Evolutionary conservation across 1,140 invertebrate genomes (phyloP).

Genomic region (Sycophila sp.): DNA sequence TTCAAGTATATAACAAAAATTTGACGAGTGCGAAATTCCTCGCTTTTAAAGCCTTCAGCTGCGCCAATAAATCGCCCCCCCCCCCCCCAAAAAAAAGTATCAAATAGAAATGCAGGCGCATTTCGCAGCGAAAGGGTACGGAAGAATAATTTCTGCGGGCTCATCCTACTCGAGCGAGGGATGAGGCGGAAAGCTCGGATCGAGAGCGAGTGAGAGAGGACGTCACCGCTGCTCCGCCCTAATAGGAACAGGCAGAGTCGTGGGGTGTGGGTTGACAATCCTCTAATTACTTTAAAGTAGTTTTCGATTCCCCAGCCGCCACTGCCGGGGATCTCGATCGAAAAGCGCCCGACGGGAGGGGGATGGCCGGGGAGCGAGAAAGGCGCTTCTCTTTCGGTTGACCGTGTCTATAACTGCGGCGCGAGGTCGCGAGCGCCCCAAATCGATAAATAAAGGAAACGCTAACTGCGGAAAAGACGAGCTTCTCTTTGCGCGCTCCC

Average conservation of each 20-base stretch:
- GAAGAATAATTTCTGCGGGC: constrained; percentile 41
- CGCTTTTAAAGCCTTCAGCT: no score
- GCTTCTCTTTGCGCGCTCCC: no score
- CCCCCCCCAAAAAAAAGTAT: no score
- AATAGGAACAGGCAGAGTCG: constrained; percentile 56
- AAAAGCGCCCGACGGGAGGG: constrained; percentile 10
- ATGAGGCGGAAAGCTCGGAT: no score
- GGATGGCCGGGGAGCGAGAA: not conserved
- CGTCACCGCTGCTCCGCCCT: no score
- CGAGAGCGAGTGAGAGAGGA: no score
- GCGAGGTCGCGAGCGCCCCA: constrained; percentile 2
- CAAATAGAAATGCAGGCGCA: constrained; percentile 1
- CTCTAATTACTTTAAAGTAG: constrained; percentile 66
- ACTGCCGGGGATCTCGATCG: constrained; percentile 38
- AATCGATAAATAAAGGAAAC: constrained; percentile 12
- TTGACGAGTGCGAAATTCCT: no score
- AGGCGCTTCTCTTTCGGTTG: not conserved
- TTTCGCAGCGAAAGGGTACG: constrained; percentile 13
- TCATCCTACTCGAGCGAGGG: constrained; percentile 56
- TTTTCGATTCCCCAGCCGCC: constrained; percentile 56
- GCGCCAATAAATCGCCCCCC: no score
- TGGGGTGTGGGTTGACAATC: constrained; percentile 57
- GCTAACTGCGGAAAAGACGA: not conserved
- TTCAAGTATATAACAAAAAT: no score
- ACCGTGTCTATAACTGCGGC: constrained; percentile 7